Conservation (phyloP, 2,113 vertebrate genomes). For the Megaptera novaeangliae region DNA sequence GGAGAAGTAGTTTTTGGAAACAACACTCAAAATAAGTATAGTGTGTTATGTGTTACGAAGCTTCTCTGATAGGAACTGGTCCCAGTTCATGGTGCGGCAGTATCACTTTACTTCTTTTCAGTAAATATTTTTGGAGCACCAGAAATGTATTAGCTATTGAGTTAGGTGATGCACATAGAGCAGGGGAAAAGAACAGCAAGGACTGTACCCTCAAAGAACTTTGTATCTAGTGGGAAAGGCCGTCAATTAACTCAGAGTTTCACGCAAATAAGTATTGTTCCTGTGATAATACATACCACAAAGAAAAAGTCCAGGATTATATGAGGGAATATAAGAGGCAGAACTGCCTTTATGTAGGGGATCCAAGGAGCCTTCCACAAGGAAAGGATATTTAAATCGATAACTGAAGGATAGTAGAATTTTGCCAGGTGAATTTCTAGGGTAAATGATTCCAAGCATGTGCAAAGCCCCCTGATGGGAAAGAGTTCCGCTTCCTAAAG, state of each 20-base stretch:
- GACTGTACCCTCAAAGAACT: neutral
- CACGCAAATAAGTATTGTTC: neutral
- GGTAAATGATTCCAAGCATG: neutral
- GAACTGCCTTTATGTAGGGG: neutral
- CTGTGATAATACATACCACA: neutral
- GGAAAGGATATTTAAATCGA: neutral
- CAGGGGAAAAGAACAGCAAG: neutral
- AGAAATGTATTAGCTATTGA: neutral
- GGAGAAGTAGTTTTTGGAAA: neutral
- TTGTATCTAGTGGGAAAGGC: neutral
- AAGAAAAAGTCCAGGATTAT: neutral
- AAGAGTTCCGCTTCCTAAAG: neutral
- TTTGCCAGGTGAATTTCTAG: neutral
- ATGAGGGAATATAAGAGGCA: neutral
- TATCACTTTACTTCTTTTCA: neutral
- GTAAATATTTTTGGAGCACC: neutral
- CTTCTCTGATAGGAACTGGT: neutral
- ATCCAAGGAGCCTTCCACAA: neutral
- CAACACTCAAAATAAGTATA: neutral
- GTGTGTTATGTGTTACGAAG: neutral
- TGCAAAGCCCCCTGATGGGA: neutral
- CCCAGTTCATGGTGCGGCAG: neutral
- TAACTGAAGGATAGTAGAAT: neutral
- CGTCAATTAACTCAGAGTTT: neutral
- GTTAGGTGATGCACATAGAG: neutral